Conservation (phyloP, 2,888 invertebrate species). For the Heteropelma amictum region DNA sequence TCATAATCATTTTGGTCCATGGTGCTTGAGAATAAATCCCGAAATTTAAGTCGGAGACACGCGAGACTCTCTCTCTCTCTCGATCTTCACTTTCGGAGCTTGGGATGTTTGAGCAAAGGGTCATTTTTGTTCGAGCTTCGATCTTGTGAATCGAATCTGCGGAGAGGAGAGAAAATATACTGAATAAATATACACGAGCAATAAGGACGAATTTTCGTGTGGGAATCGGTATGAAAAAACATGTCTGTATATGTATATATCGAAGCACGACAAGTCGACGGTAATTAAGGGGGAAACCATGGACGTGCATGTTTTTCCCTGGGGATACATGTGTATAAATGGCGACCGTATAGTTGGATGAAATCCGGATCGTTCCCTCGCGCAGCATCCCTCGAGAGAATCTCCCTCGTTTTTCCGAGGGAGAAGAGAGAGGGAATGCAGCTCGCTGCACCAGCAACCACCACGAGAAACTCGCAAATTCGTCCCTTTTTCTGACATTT, state of each 20-base stretch:
- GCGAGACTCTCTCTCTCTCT: conserved; percentile 50
- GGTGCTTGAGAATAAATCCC: conserved; percentile 54
- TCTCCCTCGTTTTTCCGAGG: conserved; percentile 29
- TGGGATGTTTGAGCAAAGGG: conserved; percentile 3
- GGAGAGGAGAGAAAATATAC: conserved; percentile 3
- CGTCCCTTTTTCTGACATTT: conserved; percentile 1
- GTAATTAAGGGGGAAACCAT: conserved; percentile 72
- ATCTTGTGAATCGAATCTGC: conserved; percentile 1
- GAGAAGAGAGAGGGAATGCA: conserved; percentile 20
- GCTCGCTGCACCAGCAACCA: conserved; percentile 39
- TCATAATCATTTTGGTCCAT: conserved; percentile 15
- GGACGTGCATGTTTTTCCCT: conserved; percentile 58
- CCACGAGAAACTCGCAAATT: conserved; percentile 18
- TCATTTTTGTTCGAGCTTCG: conserved; percentile 21
- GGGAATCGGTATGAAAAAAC: conserved; percentile 40
- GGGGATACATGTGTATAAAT: conserved; percentile 53
- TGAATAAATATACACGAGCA: background rate
- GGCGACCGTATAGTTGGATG: conserved; percentile 56
- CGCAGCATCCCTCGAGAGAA: conserved; percentile 54
- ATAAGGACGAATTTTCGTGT: conserved; percentile 29
- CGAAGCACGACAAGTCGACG: conserved; percentile 64
- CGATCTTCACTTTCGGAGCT: conserved; percentile 55
- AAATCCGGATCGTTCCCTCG: conserved; percentile 71
- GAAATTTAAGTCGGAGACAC: conserved; percentile 59
- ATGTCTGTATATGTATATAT: background rate